Conservation (phyloP, 2,888 invertebrate species). For the Tortricodes alternella region DNA sequence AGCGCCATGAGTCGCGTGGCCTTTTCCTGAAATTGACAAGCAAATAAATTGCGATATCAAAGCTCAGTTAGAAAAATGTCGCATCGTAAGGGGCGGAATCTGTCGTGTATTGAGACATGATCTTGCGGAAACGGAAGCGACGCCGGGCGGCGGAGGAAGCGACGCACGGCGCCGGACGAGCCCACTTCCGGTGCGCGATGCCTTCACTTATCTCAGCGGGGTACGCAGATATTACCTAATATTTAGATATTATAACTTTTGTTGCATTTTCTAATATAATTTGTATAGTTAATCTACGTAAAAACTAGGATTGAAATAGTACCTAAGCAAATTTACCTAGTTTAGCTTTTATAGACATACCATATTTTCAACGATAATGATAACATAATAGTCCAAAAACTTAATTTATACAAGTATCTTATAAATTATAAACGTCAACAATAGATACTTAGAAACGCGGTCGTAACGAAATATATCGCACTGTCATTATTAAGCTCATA, state of each 20-base stretch:
- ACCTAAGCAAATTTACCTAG: no score
- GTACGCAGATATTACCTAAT: constrained; percentile 54
- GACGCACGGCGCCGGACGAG: constrained; percentile 72
- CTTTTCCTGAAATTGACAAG: constrained; percentile 78
- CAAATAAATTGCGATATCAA: constrained; percentile 78
- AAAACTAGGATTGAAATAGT: no score
- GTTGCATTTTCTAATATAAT: no score
- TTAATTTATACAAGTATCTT: no score
- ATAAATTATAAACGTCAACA: no score
- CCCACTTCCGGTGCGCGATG: constrained; percentile 71
- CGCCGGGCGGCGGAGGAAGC: constrained; percentile 69
- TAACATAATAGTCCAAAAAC: no score
- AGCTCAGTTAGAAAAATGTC: constrained; percentile 68
- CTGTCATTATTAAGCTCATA: no score
- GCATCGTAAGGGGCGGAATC: constrained; percentile 56
- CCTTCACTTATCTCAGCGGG: constrained; percentile 79
- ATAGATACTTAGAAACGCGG: no score
- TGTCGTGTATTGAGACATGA: constrained; percentile 60
- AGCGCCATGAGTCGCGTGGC: constrained; percentile 64
- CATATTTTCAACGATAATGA: no score
- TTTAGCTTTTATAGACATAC: no score
- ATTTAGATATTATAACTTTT: constrained; percentile 21
- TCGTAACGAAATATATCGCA: no score
- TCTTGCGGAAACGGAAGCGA: constrained; percentile 73
- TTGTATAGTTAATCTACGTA: no score